phyloP scores from a whole-genome alignment of 2,797 vertebrate species.

The Columba guinea region DNA sequence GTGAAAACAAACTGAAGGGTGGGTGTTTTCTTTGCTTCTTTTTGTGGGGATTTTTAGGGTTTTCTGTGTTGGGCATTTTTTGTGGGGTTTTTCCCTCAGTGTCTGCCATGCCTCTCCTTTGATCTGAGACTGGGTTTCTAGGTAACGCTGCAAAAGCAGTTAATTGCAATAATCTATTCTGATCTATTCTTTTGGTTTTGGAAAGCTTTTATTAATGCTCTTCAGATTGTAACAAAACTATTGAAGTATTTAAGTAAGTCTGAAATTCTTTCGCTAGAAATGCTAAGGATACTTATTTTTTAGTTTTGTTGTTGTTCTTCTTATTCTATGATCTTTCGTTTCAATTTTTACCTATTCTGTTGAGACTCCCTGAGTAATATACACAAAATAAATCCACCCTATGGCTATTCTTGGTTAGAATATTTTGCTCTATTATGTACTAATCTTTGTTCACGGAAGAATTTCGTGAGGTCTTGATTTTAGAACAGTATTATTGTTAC shows the following conservation, averaged over 20 bases:
- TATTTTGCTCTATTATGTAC: neutral
- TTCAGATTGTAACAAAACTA: neutral
- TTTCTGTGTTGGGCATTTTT: neutral
- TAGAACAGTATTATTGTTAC: neutral
- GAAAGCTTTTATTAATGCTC: neutral
- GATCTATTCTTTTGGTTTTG: neutral
- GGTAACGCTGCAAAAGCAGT: neutral
- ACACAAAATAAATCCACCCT: neutral
- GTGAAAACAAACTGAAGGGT: neutral
- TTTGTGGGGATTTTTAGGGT: neutral
- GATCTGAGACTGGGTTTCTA: slow-evolving; percentile 6
- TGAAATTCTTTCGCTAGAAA: neutral
- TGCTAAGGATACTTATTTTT: neutral
- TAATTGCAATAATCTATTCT: neutral
- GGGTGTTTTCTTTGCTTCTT: neutral
- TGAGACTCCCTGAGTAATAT: neutral
- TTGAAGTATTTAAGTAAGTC: neutral
- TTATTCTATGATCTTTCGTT: neutral
- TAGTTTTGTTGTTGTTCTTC: neutral
- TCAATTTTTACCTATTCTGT: neutral
- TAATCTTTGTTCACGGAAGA: slow-evolving; percentile 21
- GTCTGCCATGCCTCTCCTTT: neutral
- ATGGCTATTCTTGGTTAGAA: neutral
- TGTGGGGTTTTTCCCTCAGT: neutral
- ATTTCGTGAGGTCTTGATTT: slow-evolving; percentile 25